Conservation (phyloP, 92 coral and sea anemone species). For the Zoanthus gigantus region DNA sequence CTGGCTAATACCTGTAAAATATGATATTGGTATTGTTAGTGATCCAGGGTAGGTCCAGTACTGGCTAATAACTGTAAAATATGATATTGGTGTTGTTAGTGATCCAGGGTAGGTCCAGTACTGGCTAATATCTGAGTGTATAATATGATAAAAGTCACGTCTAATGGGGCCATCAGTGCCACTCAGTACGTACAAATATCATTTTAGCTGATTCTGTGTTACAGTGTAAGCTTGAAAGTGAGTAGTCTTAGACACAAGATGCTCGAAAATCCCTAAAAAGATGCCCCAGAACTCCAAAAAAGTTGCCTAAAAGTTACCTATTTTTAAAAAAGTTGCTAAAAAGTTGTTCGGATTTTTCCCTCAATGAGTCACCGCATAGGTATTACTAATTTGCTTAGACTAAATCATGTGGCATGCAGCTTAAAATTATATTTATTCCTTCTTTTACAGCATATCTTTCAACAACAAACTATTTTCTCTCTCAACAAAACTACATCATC, state of each 20-base stretch:
- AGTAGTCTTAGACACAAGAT: too few species aligned
- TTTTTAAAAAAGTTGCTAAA: too few species aligned
- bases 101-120: neutral
- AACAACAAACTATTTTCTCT: neutral
- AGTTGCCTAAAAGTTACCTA: too few species aligned
- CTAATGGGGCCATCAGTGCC: too few species aligned
- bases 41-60: neutral
- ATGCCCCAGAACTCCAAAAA: neutral
- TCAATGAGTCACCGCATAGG: neutral
- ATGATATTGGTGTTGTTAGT: neutral
- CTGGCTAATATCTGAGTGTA: neutral
- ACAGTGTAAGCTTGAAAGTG: too few species aligned
- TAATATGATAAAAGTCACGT: neutral
- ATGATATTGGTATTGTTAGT: neutral
- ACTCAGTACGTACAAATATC: too few species aligned
- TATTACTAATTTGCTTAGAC: neutral
- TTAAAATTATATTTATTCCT: too few species aligned
- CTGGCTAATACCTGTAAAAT: slow-evolving; percentile 19
- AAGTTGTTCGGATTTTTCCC: neutral
- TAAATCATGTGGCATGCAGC: neutral
- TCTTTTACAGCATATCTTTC: neutral
- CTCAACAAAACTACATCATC: neutral
- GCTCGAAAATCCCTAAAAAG: too few species aligned
- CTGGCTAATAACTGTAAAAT: too few species aligned
- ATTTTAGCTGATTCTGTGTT: too few species aligned